Base-by-base conservation (phyloP, 2,797 vertebrate species). In the Mormyrus hasselquistii region DNA sequence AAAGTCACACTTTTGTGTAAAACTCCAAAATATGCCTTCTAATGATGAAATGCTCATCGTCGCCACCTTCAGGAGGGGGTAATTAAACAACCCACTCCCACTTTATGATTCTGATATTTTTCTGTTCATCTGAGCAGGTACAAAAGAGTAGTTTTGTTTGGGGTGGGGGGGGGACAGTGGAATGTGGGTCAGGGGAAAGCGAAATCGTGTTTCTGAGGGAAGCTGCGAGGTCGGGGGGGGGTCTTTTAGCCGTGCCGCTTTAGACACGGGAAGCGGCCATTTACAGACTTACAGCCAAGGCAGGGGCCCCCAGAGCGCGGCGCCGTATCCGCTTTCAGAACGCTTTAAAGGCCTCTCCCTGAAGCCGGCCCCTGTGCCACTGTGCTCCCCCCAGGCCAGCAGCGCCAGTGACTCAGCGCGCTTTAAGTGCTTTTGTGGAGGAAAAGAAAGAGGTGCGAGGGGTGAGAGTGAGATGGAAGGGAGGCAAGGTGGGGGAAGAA, bases 341-440 rank as follows among this genome's bases (percentile, higher is more conserved):
- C 83, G 89, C 86, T 89, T 92, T 90, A 88, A 90, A 92, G 57
- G 38, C 57, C 16, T 8, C 12, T 1, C 22, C 50, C 12, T 7
- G 89, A 90, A 53, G 90, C 91, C 89, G 62, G 90, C 93, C 93
- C 92, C 91, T 91, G 90, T 91, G 88, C 85, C 2, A 50, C 57
- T 83, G 88, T n/a, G 22, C 55, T 49, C 55, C 50, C 55, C 19
- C 50, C 25, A 5, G 53, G 91, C 88, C 44, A 16, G 52, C 90
- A 49, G n/a, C 49, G 19, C 44, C 94, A 94, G 93, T 91, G 93
- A 94, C 88, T 12, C 0, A 92, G 90, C 90, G 91, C 86, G 91
- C 8, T 83, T 44, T 91, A 85, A 49, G 87, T 90, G 83, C 85
- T 91, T 93, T 94, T 91, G 94, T 95, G 95, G 87, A 91, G 88